A percentile compares a stretch with the other conserved stretches of the same genome.
Conservation (phyloP, 2,888 invertebrate genomes). For the Papilio demoleus region DNA sequence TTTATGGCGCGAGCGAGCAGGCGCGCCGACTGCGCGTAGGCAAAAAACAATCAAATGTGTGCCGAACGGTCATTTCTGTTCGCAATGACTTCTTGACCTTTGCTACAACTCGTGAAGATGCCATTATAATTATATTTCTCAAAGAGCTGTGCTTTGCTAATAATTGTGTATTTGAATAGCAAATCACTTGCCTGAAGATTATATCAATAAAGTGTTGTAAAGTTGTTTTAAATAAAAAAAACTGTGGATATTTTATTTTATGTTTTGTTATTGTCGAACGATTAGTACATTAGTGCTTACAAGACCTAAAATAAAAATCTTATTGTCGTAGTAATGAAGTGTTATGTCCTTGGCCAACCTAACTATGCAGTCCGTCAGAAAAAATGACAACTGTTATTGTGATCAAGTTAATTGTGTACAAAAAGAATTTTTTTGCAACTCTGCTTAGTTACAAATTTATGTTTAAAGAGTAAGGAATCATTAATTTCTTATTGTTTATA, state of each 20-base stretch:
- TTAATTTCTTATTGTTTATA: neutral
- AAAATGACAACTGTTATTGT: neutral
- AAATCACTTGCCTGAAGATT: neutral
- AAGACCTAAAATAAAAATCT: too few species aligned
- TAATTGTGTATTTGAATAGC: neutral
- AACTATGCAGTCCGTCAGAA: neutral
- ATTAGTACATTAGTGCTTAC: too few species aligned
- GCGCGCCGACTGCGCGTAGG: constrained; percentile 13
- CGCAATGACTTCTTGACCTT: constrained; percentile 24
- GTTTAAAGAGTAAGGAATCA: neutral
- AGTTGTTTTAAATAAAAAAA: too few species aligned
- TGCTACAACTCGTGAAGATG: constrained; percentile 12
- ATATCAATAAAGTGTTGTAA: neutral
- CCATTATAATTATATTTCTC: constrained; percentile 2
- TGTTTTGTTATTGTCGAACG: neutral
- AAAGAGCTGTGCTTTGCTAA: neutral
- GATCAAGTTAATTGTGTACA: neutral
- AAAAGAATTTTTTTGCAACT: neutral
- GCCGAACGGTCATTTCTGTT: constrained; percentile 11
- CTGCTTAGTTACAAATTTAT: neutral
- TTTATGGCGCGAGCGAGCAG: constrained; percentile 29
- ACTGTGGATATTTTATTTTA: neutral
- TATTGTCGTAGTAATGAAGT: too few species aligned
- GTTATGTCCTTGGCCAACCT: too few species aligned
- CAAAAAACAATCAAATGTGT: constrained; percentile 23